phyloP scores from a whole-genome alignment of 2,797 vertebrate genomes.

The Phataginus tricuspis region DNA sequence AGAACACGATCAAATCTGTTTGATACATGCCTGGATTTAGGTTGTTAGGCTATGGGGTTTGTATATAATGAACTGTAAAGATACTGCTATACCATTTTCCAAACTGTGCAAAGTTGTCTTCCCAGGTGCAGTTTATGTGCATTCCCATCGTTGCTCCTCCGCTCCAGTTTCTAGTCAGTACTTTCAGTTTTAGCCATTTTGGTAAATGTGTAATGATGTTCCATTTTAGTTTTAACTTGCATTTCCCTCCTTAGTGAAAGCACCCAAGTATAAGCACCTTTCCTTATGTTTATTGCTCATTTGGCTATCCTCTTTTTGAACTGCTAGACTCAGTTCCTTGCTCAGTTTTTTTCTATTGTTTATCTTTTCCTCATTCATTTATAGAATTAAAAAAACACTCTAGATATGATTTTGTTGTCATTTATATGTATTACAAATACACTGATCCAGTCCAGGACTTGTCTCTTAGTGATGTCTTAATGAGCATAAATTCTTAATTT shows the following conservation, averaged over 20 bases:
- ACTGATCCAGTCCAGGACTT: neutral
- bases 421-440: neutral
- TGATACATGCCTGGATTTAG: neutral
- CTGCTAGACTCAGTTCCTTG: neutral
- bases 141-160: neutral
- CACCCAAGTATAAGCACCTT: neutral
- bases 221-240: slow-evolving; percentile 10
- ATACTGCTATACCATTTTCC: neutral
- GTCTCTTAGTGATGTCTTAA: neutral
- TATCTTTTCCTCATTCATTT: neutral
- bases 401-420: neutral
- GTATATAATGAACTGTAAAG: neutral
- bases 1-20: neutral
- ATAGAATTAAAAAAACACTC: neutral
- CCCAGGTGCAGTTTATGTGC: neutral
- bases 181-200: neutral
- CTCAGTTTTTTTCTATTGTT: neutral
- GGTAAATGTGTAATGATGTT: neutral
- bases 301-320: neutral
- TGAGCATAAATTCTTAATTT: neutral
- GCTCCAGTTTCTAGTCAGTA: neutral
- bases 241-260: neutral
- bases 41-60: neutral
- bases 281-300: neutral
- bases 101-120: neutral